Evolutionary conservation across 2,888 invertebrate genomes (phyloP), one percentile per base, ranked within the genome.

Genomic region (Phaedon cochleariae): DNA sequence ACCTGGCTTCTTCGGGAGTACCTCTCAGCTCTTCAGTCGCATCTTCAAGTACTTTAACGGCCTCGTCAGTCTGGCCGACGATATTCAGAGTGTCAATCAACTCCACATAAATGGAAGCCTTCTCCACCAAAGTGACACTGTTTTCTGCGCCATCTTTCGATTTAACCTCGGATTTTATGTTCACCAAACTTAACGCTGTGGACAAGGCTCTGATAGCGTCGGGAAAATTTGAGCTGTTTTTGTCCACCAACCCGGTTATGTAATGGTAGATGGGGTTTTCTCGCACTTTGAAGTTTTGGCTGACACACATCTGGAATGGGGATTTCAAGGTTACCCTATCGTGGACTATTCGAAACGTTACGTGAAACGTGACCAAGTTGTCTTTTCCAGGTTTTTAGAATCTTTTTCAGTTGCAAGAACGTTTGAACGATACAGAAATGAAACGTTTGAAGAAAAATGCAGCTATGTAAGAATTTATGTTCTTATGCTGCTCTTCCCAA

Each of bases 231-330:
- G 90, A 89, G 59, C 89, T 87, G 74, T 90, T 88, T 79, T 93
- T 95, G 71, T 93, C 89, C 54, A 97, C 90, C 22, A 94, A 86
- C 0, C 96, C 97, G 72, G 90, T 89, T 0, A 97, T 88, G 68
- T 96, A 88, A 84, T 97, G 95, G 80, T 95, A 98, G 80, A 96
- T 86, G 0, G 97, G 94, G 82, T 94, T 92, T 66, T 97, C 96
- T 70, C 97, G 86, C 0, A 98, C 92, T 83, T 94, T 92, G 80
- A 98, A 97, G 82, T 97, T 95, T 78, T 94, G 93, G 78, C 96
- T 96, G 12, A 98, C 85, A 62, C 95, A 96, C 71, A 54, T 26
- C 61, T 61, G 22, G 15, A 61, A 61, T 5, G n/a, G n/a, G n/a
- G n/a, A n/a, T n/a, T n/a, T n/a, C n/a, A n/a, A n/a, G n/a, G n/a